Conservation (phyloP, 2,888 invertebrate species). For the Leptinotarsa peninsularis region DNA sequence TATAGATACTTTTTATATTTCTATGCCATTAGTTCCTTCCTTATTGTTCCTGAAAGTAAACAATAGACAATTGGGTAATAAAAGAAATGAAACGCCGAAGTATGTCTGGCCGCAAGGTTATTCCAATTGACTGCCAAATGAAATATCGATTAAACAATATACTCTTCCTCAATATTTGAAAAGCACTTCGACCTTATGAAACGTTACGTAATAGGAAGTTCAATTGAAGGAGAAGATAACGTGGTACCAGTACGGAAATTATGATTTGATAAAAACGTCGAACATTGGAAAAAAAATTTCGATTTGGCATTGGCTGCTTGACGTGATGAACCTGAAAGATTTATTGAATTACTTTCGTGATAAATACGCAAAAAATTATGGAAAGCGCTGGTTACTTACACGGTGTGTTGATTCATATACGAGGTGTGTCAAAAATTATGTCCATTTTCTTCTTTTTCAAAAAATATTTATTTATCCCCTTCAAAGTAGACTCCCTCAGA, state of each 20-base stretch:
- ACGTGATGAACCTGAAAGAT: no score
- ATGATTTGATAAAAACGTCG: background rate
- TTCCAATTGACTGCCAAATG: background rate
- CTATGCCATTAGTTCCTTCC: background rate
- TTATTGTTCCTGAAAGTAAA: background rate
- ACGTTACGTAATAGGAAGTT: slow-evolving; percentile 17
- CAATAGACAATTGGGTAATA: background rate
- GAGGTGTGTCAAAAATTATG: no score
- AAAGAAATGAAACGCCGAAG: background rate
- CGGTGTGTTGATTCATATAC: no score
- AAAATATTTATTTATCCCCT: no score
- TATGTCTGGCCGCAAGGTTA: slow-evolving; percentile 6
- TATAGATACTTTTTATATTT: background rate
- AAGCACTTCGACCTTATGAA: slow-evolving; percentile 17
- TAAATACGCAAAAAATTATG: no score
- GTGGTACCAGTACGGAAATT: background rate
- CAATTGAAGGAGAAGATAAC: slow-evolving; percentile 17
- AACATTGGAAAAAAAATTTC: background rate
- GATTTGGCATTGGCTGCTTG: no score
- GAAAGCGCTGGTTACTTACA: no score
- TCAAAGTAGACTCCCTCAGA: no score
- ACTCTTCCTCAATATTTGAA: slow-evolving; percentile 19
- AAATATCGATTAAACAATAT: slow-evolving; percentile 12
- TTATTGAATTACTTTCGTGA: no score
- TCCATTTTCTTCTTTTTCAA: no score